Base-by-base conservation (phyloP, 2,888 invertebrate genomes). In the Beris morrisii region DNA sequence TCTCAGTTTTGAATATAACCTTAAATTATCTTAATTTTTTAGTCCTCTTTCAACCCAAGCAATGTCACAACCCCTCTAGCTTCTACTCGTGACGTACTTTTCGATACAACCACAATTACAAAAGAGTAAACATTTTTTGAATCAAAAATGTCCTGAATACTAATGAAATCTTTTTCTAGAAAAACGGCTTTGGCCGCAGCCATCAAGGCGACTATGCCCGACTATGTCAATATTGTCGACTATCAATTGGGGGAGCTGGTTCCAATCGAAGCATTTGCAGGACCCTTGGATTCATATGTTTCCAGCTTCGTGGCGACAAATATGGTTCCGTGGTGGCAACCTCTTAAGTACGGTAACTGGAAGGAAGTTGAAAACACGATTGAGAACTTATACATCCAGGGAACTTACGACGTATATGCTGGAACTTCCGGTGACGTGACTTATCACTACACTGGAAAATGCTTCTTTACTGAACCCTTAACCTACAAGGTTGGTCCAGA, bases 281-380 rank as follows among this genome's bases (percentile, higher is more conserved):
- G 61, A 32, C 13, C 22, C 15, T 22, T 61, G 7, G 22, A 22
- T 22, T 1, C 0, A 6, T 61, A 61, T 15, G 22, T 38, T 3
- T 38, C 32, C 6, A 15, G 28, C 11, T 61, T 61, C n/a, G n/a
- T 5, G 3, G 4, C 13, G 4, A 52, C 52, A 1, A 52, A 52
- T 28, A 11, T 43, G 11, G 13, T 61, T 15, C 15, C 61, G 5
- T 61, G 61, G 61, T 61, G 61, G 61, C 9, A 32, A 22, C 52
- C 61, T n/a, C 31, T 61, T 13, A 48, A 50, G 15, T 61, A 5
- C 6, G 61, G 61, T 4, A 61, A 61, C 38, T 61, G 61, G 61
- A 52, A 50, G 12, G n/a, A n/a, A 12, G 61, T 61, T 15, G 52
- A 61, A 22, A n/a, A 61, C 11, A 50, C 61, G 4, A 61, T 61